phyloP scores from a whole-genome alignment of 2,888 invertebrate species.

The Yponomeuta malinellus region DNA sequence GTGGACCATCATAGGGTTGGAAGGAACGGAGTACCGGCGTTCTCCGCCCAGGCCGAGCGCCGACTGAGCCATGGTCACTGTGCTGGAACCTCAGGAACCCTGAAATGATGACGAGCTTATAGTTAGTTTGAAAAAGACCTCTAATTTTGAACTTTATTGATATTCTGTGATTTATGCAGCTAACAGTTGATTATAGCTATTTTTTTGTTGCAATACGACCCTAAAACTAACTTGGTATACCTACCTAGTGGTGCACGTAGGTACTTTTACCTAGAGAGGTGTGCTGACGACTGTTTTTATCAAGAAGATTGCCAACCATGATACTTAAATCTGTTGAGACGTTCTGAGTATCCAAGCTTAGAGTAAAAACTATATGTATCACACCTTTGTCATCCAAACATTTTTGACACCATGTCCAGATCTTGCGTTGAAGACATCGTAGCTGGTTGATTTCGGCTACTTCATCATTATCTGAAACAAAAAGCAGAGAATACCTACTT shows the following conservation, averaged over 20 bases:
- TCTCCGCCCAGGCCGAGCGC: conserved; percentile 77
- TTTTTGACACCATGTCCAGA: background rate
- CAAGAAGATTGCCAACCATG: too few relatives aligned
- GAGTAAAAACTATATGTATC: background rate
- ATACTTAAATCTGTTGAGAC: too few relatives aligned
- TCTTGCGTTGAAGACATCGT: background rate
- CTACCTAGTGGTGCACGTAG: too few relatives aligned
- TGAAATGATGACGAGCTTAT: conserved; percentile 5
- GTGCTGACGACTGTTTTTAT: too few relatives aligned
- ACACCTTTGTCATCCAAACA: conserved; percentile 40
- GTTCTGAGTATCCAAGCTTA: too few relatives aligned
- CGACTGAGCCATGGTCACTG: conserved; percentile 53
- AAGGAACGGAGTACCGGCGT: conserved; percentile 91
- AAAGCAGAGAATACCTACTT: background rate
- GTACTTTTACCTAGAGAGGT: too few relatives aligned
- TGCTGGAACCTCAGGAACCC: conserved; percentile 18
- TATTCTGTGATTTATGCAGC: too few relatives aligned
- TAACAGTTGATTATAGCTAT: background rate
- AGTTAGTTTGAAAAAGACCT: too few relatives aligned
- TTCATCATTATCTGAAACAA: conserved; percentile 16
- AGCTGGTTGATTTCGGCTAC: conserved; percentile 4
- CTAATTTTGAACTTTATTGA: background rate
- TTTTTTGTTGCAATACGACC: too few relatives aligned
- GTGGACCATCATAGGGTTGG: conserved; percentile 78
- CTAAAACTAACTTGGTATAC: too few relatives aligned